Evolutionary conservation across 2,888 invertebrate species (phyloP), one percentile per base, ranked within the genome.

Genomic region (Scotopteryx bipunctaria): DNA sequence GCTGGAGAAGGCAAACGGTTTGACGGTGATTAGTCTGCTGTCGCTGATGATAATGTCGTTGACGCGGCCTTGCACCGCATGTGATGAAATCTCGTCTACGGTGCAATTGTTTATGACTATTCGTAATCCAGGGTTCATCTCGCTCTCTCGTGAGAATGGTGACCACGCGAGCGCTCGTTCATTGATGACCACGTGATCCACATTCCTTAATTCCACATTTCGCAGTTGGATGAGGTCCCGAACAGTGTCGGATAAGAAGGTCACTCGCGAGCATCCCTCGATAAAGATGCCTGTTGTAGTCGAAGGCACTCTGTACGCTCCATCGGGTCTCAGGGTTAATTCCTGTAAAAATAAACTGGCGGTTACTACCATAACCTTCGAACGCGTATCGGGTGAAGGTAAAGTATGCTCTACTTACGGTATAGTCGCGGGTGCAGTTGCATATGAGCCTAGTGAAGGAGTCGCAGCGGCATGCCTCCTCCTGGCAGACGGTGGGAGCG

Each of bases 1-100:
- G 75, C 94, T 95, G 53, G 94, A 94, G 73, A 96, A 95, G 0
- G 95, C 94, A 76, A 94, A 95, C 0, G 95, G 92, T 64, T 91
- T 91, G 50, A 96, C 86, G 46, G 86, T 86, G 15, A 91, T 91
- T 47, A 96, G 91, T 51, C 78, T 87, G 40, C 93, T 93, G 59
- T 92, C 87, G 47, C 91, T 91, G 55, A 96, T 93, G 46, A 86
- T 80, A 58, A 96, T 92, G 63, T 93, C 93, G 67, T 94, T 93
- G 54, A 95, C 92, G 57, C 93, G 92, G 2, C 96, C 96, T 69
- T 93, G 93, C 68, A 96, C 93, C 21, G 94, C 92, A 64, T 93
- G 89, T 21, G 93, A 91, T 11, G 92, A 82, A 59, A 93, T 91
- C 61, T 91, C 83, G 64, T 88, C 82, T 32, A 93, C 73, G 35